phyloP scores from a whole-genome alignment of 2,888 invertebrate species.

The Drosophila kambysellisi region DNA sequence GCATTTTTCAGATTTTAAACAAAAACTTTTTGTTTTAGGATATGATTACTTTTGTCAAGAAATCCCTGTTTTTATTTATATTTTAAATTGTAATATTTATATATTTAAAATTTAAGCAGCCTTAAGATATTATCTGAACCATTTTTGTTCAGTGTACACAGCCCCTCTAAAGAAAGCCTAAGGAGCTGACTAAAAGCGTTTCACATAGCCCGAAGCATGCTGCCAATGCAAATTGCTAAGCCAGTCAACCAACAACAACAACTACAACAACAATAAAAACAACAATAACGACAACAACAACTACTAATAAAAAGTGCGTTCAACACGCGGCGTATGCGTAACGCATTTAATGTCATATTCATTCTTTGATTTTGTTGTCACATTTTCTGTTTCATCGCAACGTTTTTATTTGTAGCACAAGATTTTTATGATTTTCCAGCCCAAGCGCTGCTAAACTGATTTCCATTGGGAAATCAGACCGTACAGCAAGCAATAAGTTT shows the following conservation, averaged over 20 bases:
- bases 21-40: not conserved
- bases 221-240: constrained; percentile 72
- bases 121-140: not conserved
- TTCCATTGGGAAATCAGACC: constrained; percentile 83
- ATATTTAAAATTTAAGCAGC: not conserved
- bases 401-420: constrained; percentile 74
- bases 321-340: constrained; percentile 72
- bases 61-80: accelerated
- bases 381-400: constrained; percentile 62
- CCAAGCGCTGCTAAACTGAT: constrained; percentile 82
- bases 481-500: constrained; percentile 58
- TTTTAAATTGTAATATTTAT: not conserved
- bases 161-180: constrained; percentile 18
- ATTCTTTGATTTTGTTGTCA: constrained; percentile 53
- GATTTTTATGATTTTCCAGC: constrained; percentile 84
- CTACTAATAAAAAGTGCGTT: constrained; percentile 38
- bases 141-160: not conserved
- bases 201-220: constrained; percentile 31
- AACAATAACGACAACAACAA: constrained; percentile 20
- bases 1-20: not conserved
- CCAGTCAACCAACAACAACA: constrained; percentile 33
- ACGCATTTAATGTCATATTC: constrained; percentile 54
- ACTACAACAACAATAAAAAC: constrained; percentile 11
- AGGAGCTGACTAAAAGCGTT: constrained; percentile 43
- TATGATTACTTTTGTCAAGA: not conserved